These are phyloP conservation scores for Laticauda laticaudata DNA, from an alignment of 2,113 vertebrate genomes.

Conservation along the genomic window DNA sequence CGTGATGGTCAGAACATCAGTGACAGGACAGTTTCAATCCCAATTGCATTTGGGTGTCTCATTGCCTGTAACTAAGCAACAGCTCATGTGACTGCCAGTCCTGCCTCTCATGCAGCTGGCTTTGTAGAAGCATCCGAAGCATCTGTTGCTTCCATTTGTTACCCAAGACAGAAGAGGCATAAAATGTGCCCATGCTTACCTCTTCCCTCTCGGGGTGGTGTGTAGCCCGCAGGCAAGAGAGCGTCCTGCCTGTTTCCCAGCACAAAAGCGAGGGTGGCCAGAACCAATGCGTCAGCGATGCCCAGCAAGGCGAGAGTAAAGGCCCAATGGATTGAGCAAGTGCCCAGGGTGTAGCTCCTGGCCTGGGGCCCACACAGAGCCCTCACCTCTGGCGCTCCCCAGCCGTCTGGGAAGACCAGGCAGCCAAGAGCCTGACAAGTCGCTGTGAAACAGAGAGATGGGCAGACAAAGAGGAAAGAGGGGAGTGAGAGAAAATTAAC, in stretches of 20 bases:
- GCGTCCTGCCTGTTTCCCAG: slow-evolving; percentile 81
- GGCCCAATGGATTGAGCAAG: slow-evolving; percentile 80
- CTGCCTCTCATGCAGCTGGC: background rate
- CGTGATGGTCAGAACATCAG: background rate
- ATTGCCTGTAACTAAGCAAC: slow-evolving; percentile 10
- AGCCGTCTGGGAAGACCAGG: slow-evolving; percentile 79
- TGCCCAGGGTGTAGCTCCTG: slow-evolving; percentile 76
- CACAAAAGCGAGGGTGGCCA: slow-evolving; percentile 78
- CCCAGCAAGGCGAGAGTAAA: slow-evolving; percentile 80
- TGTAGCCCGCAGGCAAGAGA: slow-evolving; percentile 70
- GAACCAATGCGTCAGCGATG: slow-evolving; percentile 74
- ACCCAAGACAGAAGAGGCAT: background rate
- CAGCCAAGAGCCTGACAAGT: slow-evolving; percentile 78
- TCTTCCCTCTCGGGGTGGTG: slow-evolving; percentile 8
- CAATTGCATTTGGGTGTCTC: background rate
- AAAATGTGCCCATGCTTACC: slow-evolving; percentile 14
- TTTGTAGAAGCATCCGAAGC: background rate
- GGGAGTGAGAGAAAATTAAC: background rate
- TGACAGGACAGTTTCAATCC: background rate
- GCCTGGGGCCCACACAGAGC: slow-evolving; percentile 76
- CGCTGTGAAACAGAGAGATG: slow-evolving; percentile 7
- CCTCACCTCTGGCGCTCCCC: slow-evolving; percentile 78
- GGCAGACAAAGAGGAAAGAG: background rate
- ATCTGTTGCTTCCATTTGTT: background rate
- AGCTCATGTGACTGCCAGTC: background rate